phyloP scores from a whole-genome alignment of 2,888 invertebrate genomes.

The Eurois occulta region DNA sequence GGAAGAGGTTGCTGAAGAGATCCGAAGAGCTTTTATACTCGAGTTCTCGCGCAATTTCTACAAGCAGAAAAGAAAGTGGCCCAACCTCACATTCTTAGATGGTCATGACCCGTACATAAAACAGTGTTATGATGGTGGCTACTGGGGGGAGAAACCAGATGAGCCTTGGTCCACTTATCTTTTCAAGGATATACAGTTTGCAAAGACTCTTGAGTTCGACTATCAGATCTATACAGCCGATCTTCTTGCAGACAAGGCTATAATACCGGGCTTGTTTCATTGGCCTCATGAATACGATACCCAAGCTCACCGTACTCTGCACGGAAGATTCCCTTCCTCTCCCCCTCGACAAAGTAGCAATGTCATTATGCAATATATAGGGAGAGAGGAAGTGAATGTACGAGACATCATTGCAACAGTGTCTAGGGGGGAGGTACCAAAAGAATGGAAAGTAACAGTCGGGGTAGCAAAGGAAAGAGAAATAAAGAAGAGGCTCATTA shows the following conservation, averaged over 20 bases:
- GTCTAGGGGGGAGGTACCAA: too few relatives aligned
- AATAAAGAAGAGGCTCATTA: too few relatives aligned
- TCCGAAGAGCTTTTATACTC: neutral
- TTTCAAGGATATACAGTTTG: too few relatives aligned
- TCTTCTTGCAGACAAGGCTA: neutral
- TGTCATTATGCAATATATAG: too few relatives aligned
- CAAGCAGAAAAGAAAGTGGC: neutral
- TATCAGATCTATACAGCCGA: neutral
- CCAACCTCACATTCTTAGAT: neutral
- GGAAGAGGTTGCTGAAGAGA: neutral
- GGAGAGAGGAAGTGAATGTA: too few relatives aligned
- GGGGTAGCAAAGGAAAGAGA: too few relatives aligned
- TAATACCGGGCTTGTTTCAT: neutral
- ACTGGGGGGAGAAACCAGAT: neutral
- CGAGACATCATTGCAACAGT: too few relatives aligned
- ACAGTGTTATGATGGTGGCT: neutral
- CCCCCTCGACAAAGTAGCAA: too few relatives aligned
- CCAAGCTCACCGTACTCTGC: neutral
- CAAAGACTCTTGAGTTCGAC: neutral
- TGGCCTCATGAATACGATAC: neutral
- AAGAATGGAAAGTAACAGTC: too few relatives aligned
- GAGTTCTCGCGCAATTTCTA: neutral
- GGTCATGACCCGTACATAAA: neutral
- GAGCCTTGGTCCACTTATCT: neutral
- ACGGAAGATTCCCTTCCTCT: neutral